Conservation (phyloP, 37 sponge, comb jelly and placozoan species). For the Agelas oroides region DNA sequence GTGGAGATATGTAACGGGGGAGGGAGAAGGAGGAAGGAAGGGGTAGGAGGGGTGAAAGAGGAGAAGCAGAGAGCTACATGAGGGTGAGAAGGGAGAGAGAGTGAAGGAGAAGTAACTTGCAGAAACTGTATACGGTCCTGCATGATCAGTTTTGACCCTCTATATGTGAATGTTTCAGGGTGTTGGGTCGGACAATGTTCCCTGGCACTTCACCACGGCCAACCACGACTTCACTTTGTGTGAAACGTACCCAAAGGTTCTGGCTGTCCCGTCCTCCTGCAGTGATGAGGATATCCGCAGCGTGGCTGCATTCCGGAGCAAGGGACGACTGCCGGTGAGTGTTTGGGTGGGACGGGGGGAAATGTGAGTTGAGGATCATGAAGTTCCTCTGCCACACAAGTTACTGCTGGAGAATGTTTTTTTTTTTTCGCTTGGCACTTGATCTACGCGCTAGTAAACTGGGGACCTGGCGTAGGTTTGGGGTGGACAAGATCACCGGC, state of each 20-base stretch:
- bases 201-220: slow-evolving; percentile 62
- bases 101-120: background rate
- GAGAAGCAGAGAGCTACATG: background rate
- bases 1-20: background rate
- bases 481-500: no score
- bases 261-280: slow-evolving; percentile 63
- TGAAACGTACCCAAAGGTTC: slow-evolving; percentile 57
- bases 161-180: slow-evolving; percentile 43
- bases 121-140: no score
- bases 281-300: slow-evolving; percentile 61
- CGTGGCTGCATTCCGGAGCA: slow-evolving; percentile 83
- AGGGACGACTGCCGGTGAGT: slow-evolving; percentile 85
- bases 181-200: slow-evolving; percentile 57
- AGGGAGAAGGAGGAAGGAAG: background rate
- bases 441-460: no score
- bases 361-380: no score
- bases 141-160: no score
- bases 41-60: no score
- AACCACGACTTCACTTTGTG: slow-evolving; percentile 76
- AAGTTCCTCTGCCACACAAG: no score
- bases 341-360: no score
- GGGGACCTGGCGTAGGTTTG: no score
- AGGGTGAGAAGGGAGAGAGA: background rate
- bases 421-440: no score
- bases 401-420: no score